Conservation (phyloP, 2,888 invertebrate species). For the Philonicus albiceps region DNA sequence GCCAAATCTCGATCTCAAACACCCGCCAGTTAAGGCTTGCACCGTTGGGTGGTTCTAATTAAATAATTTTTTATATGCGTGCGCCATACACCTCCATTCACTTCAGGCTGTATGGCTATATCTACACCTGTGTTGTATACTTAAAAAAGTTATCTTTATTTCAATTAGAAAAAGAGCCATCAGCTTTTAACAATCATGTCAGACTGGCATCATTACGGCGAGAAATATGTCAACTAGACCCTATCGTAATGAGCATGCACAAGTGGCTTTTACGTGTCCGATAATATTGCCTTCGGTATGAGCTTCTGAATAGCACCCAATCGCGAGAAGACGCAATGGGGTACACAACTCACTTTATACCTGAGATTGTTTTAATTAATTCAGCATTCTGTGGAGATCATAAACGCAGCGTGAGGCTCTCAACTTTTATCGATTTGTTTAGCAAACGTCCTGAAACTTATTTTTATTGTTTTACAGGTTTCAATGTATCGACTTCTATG, state of each 20-base stretch:
- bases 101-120: not conserved
- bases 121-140: not conserved
- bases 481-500: not conserved
- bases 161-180: not conserved
- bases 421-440: constrained; percentile 9
- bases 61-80: not conserved
- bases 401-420: constrained; percentile 10
- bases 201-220: not conserved
- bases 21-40: not conserved
- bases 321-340: not conserved
- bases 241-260: constrained; percentile 10
- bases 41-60: not conserved
- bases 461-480: not conserved
- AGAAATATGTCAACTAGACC: constrained; percentile 12
- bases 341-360: not conserved
- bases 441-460: not conserved
- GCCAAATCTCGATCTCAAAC: not conserved
- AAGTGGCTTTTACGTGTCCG: constrained; percentile 22
- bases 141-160: not conserved
- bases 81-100: not conserved
- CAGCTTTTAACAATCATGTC: not conserved
- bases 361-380: constrained; percentile 11
- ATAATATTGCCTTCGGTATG: not conserved
- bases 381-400: constrained; percentile 13
- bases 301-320: not conserved